These are phyloP conservation scores for Helicoverpa assulta DNA, from an alignment of 2,888 invertebrate species.

Conservation along the genomic window DNA sequence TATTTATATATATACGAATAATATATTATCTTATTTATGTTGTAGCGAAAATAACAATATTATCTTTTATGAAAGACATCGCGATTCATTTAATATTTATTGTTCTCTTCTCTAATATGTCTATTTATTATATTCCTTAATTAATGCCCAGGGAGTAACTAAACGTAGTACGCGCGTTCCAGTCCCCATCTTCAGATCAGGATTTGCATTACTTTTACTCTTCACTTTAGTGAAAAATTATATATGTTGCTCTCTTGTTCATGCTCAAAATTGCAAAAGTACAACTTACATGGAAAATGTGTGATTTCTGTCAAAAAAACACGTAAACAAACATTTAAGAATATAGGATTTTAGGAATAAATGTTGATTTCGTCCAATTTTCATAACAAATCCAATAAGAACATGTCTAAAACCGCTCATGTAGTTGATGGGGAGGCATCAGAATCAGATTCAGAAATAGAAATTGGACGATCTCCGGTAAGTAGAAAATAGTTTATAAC, in stretches of 20 bases:
- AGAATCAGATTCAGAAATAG: constrained; percentile 85
- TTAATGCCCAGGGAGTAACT: not conserved
- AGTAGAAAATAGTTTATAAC: constrained; percentile 44
- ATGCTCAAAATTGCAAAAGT: not conserved
- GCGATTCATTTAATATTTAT: too few species aligned
- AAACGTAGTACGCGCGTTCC: constrained; percentile 3
- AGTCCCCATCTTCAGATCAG: not conserved
- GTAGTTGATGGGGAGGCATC: constrained; percentile 87
- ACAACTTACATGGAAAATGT: not conserved
- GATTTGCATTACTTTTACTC: not conserved
- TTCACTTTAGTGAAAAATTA: not conserved
- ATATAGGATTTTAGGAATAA: not conserved
- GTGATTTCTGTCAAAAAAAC: constrained; percentile 19
- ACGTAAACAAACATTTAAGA: constrained; percentile 34
- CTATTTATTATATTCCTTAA: too few species aligned
- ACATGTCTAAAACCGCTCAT: constrained; percentile 79
- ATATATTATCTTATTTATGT: too few species aligned
- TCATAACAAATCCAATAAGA: constrained; percentile 19
- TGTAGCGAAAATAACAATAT: too few species aligned
- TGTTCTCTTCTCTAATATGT: too few species aligned
- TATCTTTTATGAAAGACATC: too few species aligned
- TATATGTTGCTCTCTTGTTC: not conserved
- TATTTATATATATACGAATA: too few species aligned
- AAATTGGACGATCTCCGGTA: constrained; percentile 81
- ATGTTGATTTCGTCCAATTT: not conserved